phyloP scores from a whole-genome alignment of 2,113 vertebrate genomes.

The Epinephelus fuscoguttatus region DNA sequence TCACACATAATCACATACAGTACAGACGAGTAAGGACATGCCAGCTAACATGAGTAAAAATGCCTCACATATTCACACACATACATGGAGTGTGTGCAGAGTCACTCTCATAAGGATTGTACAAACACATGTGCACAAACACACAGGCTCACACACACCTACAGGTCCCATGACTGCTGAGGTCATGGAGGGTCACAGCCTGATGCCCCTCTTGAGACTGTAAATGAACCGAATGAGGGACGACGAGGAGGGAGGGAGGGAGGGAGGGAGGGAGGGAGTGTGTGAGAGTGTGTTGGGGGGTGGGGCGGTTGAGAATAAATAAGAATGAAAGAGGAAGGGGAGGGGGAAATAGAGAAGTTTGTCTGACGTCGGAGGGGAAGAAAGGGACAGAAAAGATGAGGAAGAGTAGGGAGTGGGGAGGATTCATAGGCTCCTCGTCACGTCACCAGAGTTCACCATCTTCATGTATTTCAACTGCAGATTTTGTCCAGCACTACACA shows the following conservation, averaged over 20 bases:
- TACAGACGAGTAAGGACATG: slow-evolving; percentile 8
- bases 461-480: not conserved
- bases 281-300: slow-evolving; percentile 9
- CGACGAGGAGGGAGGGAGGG: slow-evolving; percentile 4
- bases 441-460: not conserved
- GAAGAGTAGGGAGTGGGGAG: not conserved
- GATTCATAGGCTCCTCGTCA: not conserved
- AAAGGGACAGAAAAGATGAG: not conserved
- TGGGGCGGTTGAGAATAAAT: not conserved
- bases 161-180: slow-evolving; percentile 16
- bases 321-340: slow-evolving; percentile 15
- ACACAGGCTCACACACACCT: not conserved
- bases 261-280: not conserved
- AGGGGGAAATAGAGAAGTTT: slow-evolving; percentile 5
- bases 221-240: slow-evolving; percentile 54
- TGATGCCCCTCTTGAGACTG: slow-evolving; percentile 48
- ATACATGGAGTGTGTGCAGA: not conserved
- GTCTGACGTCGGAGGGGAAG: slow-evolving; percentile 4
- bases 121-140: not conserved
- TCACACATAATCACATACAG: slow-evolving; percentile 17
- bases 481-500: not conserved
- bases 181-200: slow-evolving; percentile 49
- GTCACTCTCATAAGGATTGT: not conserved
- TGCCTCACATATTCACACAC: not conserved
- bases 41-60: slow-evolving; percentile 4